phyloP scores from a whole-genome alignment of 92 coral and sea anemone genomes.

The Desmophyllum pertusum region DNA sequence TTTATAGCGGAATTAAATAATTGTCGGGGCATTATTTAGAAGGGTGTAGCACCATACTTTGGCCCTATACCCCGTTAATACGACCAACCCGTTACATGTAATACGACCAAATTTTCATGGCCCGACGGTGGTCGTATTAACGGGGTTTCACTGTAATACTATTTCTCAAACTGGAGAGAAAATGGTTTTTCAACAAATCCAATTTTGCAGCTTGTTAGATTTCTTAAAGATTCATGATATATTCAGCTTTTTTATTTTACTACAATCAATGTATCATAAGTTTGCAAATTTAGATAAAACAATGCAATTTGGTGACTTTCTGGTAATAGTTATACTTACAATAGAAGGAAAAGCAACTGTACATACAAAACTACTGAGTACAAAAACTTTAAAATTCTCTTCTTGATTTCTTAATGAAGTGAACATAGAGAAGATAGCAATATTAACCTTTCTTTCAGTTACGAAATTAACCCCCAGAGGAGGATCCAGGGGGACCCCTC shows the following conservation, averaged over 20 bases:
- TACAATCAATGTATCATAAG: background rate
- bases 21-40: no score
- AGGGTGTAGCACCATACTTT: no score
- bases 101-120: no score
- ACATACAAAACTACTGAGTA: conserved; percentile 5
- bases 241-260: background rate
- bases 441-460: background rate
- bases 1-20: no score
- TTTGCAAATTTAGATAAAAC: background rate
- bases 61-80: no score
- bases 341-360: background rate
- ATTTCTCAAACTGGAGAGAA: background rate
- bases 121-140: no score
- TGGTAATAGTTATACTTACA: conserved; percentile 19
- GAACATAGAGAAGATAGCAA: background rate
- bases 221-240: background rate
- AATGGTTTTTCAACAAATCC: background rate
- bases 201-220: background rate
- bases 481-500: no score
- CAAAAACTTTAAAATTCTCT: background rate
- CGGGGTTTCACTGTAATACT: no score
- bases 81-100: no score
- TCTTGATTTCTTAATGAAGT: background rate
- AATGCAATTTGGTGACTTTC: background rate
- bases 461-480: background rate